phyloP scores from a whole-genome alignment of 53 echinoderm and acorn worm species.

The Luidia sarsii region DNA sequence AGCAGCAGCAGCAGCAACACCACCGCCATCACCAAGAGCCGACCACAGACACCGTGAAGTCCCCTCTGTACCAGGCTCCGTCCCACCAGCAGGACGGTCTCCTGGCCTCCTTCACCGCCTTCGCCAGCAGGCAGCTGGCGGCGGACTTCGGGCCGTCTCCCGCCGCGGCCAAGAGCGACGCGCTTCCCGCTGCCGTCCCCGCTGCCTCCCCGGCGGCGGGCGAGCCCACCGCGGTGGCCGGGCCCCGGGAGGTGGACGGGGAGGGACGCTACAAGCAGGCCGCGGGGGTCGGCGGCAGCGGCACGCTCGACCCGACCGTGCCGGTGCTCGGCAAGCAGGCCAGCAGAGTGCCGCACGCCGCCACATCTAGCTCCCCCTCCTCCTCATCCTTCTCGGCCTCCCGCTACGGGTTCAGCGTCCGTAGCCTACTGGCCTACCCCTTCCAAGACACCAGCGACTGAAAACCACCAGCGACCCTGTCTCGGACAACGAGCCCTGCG shows the following conservation, averaged over 20 bases:
- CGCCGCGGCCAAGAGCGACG: neutral
- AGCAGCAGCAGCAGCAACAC: neutral
- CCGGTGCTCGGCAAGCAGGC: neutral
- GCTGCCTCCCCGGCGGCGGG: no score
- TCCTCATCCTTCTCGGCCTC: no score
- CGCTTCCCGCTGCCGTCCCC: neutral
- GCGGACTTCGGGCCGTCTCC: constrained; percentile 14
- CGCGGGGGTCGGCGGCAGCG: neutral
- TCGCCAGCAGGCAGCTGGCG: constrained; percentile 44
- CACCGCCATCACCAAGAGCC: no score
- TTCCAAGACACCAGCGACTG: neutral
- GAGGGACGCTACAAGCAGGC: neutral
- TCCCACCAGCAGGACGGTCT: constrained; percentile 25
- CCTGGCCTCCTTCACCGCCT: constrained; percentile 40
- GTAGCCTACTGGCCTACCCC: constrained; percentile 34
- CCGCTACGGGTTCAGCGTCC: constrained; percentile 48
- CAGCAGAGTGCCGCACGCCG: neutral
- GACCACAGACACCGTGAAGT: constrained; percentile 8
- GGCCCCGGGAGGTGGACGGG: constrained; percentile 1
- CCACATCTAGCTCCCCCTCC: no score
- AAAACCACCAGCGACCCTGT: neutral
- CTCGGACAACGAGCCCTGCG: no score
- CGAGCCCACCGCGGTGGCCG: neutral
- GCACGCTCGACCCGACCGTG: neutral
- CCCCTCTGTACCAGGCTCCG: constrained; percentile 3